These are phyloP conservation scores for Halcyon chelicuti DNA, from an alignment of 2,797 vertebrate species.

Conservation along the genomic window DNA sequence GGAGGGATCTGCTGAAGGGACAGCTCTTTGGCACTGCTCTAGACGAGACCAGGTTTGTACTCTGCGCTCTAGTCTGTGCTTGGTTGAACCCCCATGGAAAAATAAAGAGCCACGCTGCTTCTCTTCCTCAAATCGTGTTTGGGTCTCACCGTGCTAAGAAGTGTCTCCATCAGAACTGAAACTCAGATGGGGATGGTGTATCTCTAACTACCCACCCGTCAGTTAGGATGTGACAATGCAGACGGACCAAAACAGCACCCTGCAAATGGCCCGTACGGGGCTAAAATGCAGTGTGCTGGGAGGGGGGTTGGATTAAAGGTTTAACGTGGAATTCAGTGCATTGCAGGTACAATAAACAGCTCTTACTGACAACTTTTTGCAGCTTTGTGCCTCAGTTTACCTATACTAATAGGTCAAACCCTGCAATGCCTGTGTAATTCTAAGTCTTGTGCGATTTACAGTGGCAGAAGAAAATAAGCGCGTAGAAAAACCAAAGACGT, in stretches of 20 bases:
- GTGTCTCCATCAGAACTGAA: background rate
- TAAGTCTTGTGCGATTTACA: background rate
- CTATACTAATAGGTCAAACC: accelerated
- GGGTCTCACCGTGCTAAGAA: background rate
- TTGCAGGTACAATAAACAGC: background rate
- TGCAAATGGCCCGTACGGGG: background rate
- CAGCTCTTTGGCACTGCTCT: background rate
- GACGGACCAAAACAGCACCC: background rate
- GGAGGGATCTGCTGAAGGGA: background rate
- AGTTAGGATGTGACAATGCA: accelerated
- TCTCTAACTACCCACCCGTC: background rate
- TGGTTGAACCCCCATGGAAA: background rate
- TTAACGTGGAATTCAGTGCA: background rate
- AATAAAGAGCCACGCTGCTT: accelerated
- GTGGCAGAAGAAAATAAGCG: background rate
- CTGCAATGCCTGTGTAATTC: background rate
- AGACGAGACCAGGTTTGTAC: background rate
- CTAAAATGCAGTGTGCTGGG: background rate
- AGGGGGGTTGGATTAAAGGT: background rate
- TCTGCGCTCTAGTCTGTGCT: background rate
- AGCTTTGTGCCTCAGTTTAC: background rate
- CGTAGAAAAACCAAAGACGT: background rate
- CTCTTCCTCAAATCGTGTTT: background rate
- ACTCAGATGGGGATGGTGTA: background rate
- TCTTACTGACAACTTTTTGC: background rate